Percentiles rank a stretch among this genome's conserved stretches.
Evolutionary conservation across 2,888 invertebrate species (phyloP).

Genomic region (Lepidocyrtoides sp.): DNA sequence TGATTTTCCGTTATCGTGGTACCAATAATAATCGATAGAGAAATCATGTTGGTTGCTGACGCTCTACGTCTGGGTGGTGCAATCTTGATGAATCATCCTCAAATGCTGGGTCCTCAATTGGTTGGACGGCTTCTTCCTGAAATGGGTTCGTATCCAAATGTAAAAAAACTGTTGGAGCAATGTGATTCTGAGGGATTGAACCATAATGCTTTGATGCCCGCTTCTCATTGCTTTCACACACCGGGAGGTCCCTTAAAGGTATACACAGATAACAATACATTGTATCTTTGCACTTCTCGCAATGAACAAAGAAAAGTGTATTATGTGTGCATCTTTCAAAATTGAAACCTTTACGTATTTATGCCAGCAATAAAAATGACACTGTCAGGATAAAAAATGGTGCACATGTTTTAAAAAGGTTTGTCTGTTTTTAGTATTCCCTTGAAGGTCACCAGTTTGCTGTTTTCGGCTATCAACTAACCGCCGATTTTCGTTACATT

Average conservation of each 20-base stretch:
- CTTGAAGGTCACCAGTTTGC: conserved; percentile 99
- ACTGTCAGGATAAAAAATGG: no score
- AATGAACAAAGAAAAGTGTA: no score
- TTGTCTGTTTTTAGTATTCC: conserved; percentile 91
- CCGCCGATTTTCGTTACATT: conserved; percentile 96
- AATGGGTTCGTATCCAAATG: conserved; percentile 93
- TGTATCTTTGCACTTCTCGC: no score
- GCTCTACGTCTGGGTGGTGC: conserved; percentile 97
- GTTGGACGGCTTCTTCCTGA: conserved; percentile 97
- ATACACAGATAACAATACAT: conserved; percentile 54
- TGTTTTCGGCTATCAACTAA: conserved; percentile 96
- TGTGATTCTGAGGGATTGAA: conserved; percentile 96
- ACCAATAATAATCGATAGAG: conserved; percentile 88
- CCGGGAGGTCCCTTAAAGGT: conserved; percentile 99
- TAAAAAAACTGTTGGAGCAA: conserved; percentile 95
- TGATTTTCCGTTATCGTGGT: no score
- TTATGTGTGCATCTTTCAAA: no score
- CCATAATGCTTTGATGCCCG: conserved; percentile 96
- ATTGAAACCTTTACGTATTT: no score
- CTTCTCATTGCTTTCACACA: conserved; percentile 98
- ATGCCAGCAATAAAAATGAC: no score
- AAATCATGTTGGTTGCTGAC: conserved; percentile 97
- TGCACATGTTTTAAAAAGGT: background rate
- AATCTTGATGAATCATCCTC: conserved; percentile 95
- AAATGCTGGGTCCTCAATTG: conserved; percentile 98